These are phyloP conservation scores for Cheilosia scutellata DNA, from an alignment of 2,888 invertebrate species.

Conservation along the genomic window DNA sequence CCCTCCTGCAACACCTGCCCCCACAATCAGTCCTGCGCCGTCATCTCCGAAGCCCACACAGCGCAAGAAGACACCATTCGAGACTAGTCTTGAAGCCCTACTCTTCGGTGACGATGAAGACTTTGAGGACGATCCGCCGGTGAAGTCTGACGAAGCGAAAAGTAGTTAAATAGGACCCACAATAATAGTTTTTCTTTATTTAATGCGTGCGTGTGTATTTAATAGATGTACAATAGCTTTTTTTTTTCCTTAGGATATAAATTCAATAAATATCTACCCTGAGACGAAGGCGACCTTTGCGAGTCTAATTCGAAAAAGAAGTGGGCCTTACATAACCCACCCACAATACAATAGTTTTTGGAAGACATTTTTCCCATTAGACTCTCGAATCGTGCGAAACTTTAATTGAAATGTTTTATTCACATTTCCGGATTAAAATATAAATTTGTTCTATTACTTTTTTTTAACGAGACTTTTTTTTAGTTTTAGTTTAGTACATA, in stretches of 20 bases:
- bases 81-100: constrained; percentile 83
- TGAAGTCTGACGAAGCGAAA: constrained; percentile 72
- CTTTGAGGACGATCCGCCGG: constrained; percentile 78
- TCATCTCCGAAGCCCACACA: constrained; percentile 75
- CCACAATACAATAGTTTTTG: constrained; percentile 53
- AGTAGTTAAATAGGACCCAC: constrained; percentile 60
- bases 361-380: constrained; percentile 81
- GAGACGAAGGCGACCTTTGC: constrained; percentile 80
- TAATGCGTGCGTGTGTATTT: constrained; percentile 61
- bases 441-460: constrained; percentile 20
- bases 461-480: constrained; percentile 49
- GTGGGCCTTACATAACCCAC: constrained; percentile 26
- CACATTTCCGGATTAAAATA: constrained; percentile 49
- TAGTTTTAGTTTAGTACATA: constrained; percentile 6
- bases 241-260: constrained; percentile 36
- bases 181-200: constrained; percentile 69
- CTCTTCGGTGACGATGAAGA: constrained; percentile 82
- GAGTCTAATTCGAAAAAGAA: constrained; percentile 83
- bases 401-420: constrained; percentile 28
- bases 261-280: constrained; percentile 38
- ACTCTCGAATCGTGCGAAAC: constrained; percentile 83
- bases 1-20: constrained; percentile 36
- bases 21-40: constrained; percentile 38
- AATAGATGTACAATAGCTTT: constrained; percentile 63
- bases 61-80: constrained; percentile 81